Percentiles rank a stretch among this genome's conserved stretches.
Evolutionary conservation across 2,113 vertebrate species (phyloP).

Genomic region (Ciconia boyciana): DNA sequence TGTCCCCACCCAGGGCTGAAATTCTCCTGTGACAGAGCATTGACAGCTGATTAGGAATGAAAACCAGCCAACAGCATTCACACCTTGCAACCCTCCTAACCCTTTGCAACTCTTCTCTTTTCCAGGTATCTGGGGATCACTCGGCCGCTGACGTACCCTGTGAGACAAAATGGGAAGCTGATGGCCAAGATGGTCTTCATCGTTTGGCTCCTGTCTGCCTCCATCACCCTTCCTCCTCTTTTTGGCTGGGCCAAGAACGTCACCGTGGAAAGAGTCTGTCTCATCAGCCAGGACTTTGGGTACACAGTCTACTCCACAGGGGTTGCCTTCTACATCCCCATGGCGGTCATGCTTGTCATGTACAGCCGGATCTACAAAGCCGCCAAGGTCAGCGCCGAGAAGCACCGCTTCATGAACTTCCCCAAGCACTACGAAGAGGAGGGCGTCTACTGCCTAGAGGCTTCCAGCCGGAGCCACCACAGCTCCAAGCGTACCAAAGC

Average conservation of each 20-base stretch:
- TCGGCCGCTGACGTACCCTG: slow-evolving; percentile 66
- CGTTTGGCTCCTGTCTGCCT: slow-evolving; percentile 75
- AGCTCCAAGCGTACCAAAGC: slow-evolving; percentile 60
- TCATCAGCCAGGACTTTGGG: slow-evolving; percentile 78
- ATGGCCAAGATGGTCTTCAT: slow-evolving; percentile 79
- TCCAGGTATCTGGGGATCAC: slow-evolving; percentile 75
- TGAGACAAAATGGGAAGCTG: slow-evolving; percentile 71
- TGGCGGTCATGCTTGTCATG: slow-evolving; percentile 76
- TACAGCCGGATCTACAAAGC: slow-evolving; percentile 75
- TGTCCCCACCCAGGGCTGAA: neutral
- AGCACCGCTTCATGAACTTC: slow-evolving; percentile 72
- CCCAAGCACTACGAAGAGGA: slow-evolving; percentile 59
- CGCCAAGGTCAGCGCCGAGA: slow-evolving; percentile 70
- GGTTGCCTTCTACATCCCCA: slow-evolving; percentile 78
- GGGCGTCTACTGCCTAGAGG: slow-evolving; percentile 57
- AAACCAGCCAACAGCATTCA: neutral
- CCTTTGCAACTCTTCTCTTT: neutral
- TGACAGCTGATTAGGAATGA: fast-evolving
- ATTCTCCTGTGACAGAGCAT: neutral
- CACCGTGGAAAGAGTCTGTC: slow-evolving; percentile 68
- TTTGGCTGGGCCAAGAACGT: slow-evolving; percentile 77
- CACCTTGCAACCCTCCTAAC: neutral
- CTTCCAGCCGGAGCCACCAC: slow-evolving; percentile 32
- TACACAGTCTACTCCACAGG: slow-evolving; percentile 76
- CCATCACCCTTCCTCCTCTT: slow-evolving; percentile 72